A percentile compares a stretch with the other conserved stretches of the same genome.
These are phyloP conservation scores for Microcebus ravelobensis DNA, from an alignment of 2,113 vertebrate species.

Conservation along the genomic window DNA sequence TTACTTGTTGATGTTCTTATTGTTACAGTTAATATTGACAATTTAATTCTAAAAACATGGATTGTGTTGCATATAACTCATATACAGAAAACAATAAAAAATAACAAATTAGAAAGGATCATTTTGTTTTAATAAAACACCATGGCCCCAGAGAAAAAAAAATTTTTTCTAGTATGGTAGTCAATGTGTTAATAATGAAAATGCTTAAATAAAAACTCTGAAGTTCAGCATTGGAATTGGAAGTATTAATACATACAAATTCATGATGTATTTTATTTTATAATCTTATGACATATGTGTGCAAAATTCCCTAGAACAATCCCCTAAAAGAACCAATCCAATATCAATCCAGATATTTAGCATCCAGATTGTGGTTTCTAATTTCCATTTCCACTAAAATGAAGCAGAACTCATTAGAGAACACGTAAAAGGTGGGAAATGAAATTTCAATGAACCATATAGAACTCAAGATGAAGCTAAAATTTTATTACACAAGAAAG, in stretches of 20 bases:
- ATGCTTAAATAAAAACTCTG: slow-evolving; percentile 36
- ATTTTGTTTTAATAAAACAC: too few species aligned
- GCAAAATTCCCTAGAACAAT: not conserved
- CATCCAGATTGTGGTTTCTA: slow-evolving; percentile 35
- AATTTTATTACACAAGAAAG: not conserved
- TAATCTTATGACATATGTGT: not conserved
- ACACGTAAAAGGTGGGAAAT: not conserved
- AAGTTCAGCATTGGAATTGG: not conserved
- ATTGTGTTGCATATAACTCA: too few species aligned
- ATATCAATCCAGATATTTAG: not conserved
- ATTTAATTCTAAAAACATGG: too few species aligned
- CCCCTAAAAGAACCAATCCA: not conserved
- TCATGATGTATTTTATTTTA: not conserved
- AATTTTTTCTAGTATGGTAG: too few species aligned
- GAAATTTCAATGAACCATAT: not conserved
- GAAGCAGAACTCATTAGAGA: slow-evolving; percentile 18
- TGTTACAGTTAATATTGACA: too few species aligned
- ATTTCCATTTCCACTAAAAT: slow-evolving; percentile 36
- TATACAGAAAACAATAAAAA: too few species aligned
- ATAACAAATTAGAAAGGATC: too few species aligned
- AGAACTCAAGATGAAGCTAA: slow-evolving; percentile 38
- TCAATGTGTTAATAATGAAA: not conserved
- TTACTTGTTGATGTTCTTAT: too few species aligned
- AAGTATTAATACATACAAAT: not conserved
- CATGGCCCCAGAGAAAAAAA: too few species aligned